Percentiles rank a stretch among this genome's conserved stretches.
Evolutionary conservation across 2,113 vertebrate species (phyloP).

Genomic region (Clarias gariepinus): DNA sequence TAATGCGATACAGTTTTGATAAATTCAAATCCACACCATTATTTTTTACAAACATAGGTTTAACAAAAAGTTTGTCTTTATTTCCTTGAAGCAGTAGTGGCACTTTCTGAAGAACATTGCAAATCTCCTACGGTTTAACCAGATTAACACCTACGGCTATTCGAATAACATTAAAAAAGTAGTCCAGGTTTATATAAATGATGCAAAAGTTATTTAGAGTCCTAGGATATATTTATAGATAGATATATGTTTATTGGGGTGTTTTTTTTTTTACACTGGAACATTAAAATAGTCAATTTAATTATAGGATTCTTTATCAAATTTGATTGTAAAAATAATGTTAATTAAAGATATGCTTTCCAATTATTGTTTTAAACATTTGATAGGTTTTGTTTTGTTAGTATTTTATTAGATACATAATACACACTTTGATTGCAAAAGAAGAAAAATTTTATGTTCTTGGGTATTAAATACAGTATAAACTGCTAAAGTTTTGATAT

Average conservation of each 20-base stretch:
- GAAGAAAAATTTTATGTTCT: too few relatives aligned
- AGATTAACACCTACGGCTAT: neutral
- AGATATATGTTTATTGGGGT: neutral
- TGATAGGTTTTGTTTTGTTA: too few relatives aligned
- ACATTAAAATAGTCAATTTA: neutral
- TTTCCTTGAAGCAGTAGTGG: neutral
- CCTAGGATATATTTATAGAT: too few relatives aligned
- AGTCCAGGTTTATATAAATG: neutral
- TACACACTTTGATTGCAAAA: neutral
- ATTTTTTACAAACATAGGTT: neutral
- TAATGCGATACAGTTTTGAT: neutral
- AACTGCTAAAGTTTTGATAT: neutral
- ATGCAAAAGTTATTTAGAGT: neutral
- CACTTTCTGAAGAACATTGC: neutral
- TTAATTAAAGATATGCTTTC: neutral
- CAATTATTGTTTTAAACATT: too few relatives aligned
- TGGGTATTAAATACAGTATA: neutral
- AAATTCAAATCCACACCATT: neutral
- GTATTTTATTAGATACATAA: neutral
- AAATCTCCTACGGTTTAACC: neutral
- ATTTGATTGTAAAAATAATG: neutral
- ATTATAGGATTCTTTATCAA: neutral
- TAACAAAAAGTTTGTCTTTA: neutral
- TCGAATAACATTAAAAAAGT: neutral
- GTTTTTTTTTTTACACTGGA: neutral